Conservation (phyloP, 2,797 vertebrate species). For the Gobionotothen gibberifrons region DNA sequence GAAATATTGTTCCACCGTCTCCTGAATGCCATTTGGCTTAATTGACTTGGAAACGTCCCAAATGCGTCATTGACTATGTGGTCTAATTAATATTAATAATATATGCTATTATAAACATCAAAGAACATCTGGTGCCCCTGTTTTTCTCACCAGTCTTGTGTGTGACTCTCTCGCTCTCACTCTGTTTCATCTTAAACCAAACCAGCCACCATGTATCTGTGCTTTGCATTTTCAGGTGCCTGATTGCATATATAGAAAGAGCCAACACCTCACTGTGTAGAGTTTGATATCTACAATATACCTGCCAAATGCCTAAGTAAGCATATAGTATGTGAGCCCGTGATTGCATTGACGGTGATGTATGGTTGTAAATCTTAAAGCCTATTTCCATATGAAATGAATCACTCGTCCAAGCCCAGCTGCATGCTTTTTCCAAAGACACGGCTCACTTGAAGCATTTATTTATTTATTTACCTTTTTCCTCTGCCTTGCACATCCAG, state of each 20-base stretch:
- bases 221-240: constrained; percentile 74
- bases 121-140: constrained; percentile 99
- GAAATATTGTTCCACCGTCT: constrained; percentile 99
- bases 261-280: constrained; percentile 37
- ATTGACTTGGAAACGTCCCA: constrained; percentile 99
- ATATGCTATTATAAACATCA: constrained; percentile 99
- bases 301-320: constrained; percentile 73
- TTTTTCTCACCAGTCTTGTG: constrained; percentile 96
- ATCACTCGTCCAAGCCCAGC: constrained; percentile 77
- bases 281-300: constrained; percentile 76
- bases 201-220: constrained; percentile 69
- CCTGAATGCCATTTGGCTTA: constrained; percentile 99
- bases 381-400: constrained; percentile 83
- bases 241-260: constrained; percentile 61
- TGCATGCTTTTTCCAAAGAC: constrained; percentile 67
- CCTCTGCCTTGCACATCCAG: constrained; percentile 61
- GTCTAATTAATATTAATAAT: constrained; percentile 99
- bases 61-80: constrained; percentile 99
- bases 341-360: constrained; percentile 77
- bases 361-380: constrained; percentile 79
- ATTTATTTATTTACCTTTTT: constrained; percentile 70
- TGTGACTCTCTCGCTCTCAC: constrained; percentile 73
- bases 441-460: constrained; percentile 69
- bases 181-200: constrained; percentile 82
- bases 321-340: constrained; percentile 70